Base-by-base conservation (phyloP, 2,113 vertebrate species). In the Neolamprologus fasciatus region DNA sequence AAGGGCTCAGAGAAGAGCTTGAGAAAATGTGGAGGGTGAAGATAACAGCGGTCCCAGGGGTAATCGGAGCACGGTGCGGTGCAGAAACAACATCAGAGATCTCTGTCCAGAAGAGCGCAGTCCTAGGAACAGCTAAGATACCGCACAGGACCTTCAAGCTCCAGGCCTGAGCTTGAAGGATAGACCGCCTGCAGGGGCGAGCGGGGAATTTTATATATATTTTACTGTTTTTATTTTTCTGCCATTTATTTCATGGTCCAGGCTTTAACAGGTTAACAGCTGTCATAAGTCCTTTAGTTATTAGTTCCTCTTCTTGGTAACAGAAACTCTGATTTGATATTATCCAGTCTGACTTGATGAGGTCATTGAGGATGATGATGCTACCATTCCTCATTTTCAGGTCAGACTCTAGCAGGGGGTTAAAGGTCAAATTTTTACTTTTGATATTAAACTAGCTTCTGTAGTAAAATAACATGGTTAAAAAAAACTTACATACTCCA, bases 31-130 rank as follows among this genome's bases (percentile, higher is more conserved):
- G 16, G 28, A 33, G 58, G 9, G 28, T 33, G 28, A 33, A 33
- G 58, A 19, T 19, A 19, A 63, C 58, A 63, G 3, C 0, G 5
- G 58, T 63, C 2, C 58, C 0, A 33, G 58, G 5, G 58, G 0
- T 63, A 63, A 63, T 63, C 16, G 1, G 28, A 19, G 28, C 58
- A 63, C 9, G 8, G 57, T 61, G 57, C 57, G 0, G 0, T 61
- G 5, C 57, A 61, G 57, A 0, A 61, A 63, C 28, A 63, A 63
- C 28, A 63, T 63, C 28, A 11, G 9, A 61, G 58, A 61, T 61
- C 58, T 61, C 28, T 61, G 58, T 61, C 57, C 57, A 61, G 58
- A 63, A 63, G 16, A 63, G 55, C 1, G 8, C 55, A 16, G 9
- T 19, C 28, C 58, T 63, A 63, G 58, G 28, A 33, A 11, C 9